Evolutionary conservation across 2,888 invertebrate species (phyloP).

Genomic region (Synanthedon vespiformis): DNA sequence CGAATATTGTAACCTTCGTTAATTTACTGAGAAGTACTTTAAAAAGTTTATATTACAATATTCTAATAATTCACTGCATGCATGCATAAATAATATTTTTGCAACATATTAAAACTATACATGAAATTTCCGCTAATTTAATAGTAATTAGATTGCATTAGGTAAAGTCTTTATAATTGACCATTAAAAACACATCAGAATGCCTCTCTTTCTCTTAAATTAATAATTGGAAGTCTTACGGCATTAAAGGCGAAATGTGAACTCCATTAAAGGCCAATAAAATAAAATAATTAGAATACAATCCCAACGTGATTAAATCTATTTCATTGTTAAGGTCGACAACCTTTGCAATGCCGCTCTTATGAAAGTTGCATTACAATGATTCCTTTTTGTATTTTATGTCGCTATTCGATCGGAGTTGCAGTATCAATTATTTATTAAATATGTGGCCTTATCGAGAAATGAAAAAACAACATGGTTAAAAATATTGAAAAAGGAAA

Average conservation of each 20-base stretch:
- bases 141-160: too few species aligned
- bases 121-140: too few species aligned
- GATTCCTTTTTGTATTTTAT: neutral
- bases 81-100: too few species aligned
- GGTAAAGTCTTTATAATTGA: conserved; percentile 1
- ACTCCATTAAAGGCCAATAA: conserved; percentile 19
- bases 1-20: too few species aligned
- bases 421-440: too few species aligned
- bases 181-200: conserved; percentile 19
- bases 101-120: too few species aligned
- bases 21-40: too few species aligned
- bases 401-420: neutral
- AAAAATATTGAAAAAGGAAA: too few species aligned
- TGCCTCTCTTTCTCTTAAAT: conserved; percentile 15
- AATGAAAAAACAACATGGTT: too few species aligned
- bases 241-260: conserved; percentile 33
- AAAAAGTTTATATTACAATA: too few species aligned
- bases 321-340: conserved; percentile 17
- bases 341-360: conserved; percentile 11
- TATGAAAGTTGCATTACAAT: neutral
- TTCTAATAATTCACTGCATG: too few species aligned
- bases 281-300: conserved; percentile 10
- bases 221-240: conserved; percentile 28
- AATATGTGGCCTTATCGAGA: too few species aligned
- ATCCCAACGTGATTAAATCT: conserved; percentile 14